A percentile compares a stretch with the other conserved stretches of the same genome.
phyloP scores from a whole-genome alignment of 1,140 invertebrate genomes.

The Sminthurinus signatus region DNA sequence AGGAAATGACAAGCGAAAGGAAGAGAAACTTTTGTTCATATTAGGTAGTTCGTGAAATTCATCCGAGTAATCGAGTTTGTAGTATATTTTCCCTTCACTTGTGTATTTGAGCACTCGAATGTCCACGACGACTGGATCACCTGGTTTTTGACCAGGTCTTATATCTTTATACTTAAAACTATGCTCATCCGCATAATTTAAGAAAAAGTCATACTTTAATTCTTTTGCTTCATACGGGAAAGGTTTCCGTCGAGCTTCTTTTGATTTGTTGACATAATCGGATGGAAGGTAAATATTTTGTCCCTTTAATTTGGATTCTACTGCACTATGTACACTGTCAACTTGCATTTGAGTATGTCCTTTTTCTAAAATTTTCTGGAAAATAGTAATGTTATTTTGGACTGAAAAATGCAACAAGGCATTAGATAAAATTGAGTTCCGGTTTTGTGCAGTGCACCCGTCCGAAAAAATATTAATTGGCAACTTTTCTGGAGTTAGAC shows the following conservation, averaged over 20 bases:
- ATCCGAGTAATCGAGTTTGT: conserved; percentile 40
- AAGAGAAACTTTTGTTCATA: neutral
- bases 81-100: conserved; percentile 42
- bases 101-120: conserved; percentile 41
- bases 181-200: neutral
- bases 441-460: neutral
- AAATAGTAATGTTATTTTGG: conserved; percentile 39
- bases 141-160: conserved; percentile 41
- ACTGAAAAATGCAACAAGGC: conserved; percentile 24
- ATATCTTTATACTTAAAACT: conserved; percentile 17
- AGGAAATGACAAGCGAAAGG: neutral
- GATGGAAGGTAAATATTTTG: conserved; percentile 31
- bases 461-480: conserved; percentile 3
- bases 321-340: conserved; percentile 43
- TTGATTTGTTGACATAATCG: conserved; percentile 17
- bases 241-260: neutral
- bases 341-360: conserved; percentile 47
- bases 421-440: neutral
- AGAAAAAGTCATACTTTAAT: neutral
- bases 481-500: neutral
- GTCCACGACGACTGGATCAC: conserved; percentile 43
- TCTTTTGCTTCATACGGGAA: neutral
- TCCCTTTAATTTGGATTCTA: conserved; percentile 40
- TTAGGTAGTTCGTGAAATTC: conserved; percentile 10
- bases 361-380: conserved; percentile 45